Base-by-base conservation (phyloP, 2,888 invertebrate species). In the Athalia rosae region DNA sequence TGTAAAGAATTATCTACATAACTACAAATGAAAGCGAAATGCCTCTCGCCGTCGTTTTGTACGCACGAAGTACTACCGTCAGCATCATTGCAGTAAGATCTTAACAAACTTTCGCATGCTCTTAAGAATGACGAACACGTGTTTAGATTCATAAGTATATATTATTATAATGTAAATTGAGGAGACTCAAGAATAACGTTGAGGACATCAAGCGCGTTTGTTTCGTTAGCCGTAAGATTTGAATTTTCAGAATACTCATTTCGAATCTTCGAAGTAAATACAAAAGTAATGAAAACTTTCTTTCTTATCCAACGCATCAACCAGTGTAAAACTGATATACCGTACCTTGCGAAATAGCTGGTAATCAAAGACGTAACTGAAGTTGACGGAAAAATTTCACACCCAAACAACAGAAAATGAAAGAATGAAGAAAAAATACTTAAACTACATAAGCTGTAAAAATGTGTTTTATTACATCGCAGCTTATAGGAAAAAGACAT, bases 391-490 rank as follows among this genome's bases (percentile, higher is more conserved):
- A 50, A 9, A 50, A 3, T 3, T 50, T 50, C 11, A 3, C 11
- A 50, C 50, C 9, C 6, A 4, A 53, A 53, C 4, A 53, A 1
- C 63, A 63, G 9, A 59, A 59, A 59, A 13, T 7, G 6, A 13
- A 59, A 13, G 11, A 6, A 13, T n/a, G n/a, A n/a, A n/a, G 28
- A 28, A 50, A 28, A 15, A 53, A 67, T 50, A 13, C 5, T 59
- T n/a, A 62, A 28, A 78, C 9, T 7, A 47, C n/a, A 8, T 41
- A 58, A 77, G 78, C 82, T 81, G 81, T 83, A 81, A 85, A 81
- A 82, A 81, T 79, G 79, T 84, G 76, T 81, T 85, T 85, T 85
- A 85, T 85, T 85, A 74, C 81, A 80, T 80, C 84, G 84, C 81
- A 85, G 81, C 77, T 80, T 79, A 79, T 81, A 80, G 67, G 28